A percentile compares a stretch with the other conserved stretches of the same genome.
phyloP scores from a whole-genome alignment of 2,797 vertebrate species.

The Lepidocolaptes lacrymiger region DNA sequence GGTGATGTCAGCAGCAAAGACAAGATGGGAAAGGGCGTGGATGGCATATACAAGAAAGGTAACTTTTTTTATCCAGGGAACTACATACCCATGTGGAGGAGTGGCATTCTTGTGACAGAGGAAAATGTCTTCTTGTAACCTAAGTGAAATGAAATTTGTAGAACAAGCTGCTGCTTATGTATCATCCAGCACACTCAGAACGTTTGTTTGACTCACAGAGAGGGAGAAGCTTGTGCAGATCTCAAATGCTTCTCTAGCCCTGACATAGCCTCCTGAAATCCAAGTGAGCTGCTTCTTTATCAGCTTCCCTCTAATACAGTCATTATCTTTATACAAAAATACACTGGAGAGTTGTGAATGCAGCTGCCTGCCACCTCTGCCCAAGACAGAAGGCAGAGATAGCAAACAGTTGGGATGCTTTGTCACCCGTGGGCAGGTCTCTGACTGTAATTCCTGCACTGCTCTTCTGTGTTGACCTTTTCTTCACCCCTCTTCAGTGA shows the following conservation, averaged over 20 bases:
- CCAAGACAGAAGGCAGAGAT: background rate
- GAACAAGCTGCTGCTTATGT: background rate
- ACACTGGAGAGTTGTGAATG: background rate
- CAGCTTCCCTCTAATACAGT: background rate
- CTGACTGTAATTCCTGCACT: background rate
- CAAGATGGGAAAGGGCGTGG: conserved; percentile 96
- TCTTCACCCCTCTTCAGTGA: background rate
- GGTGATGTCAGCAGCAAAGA: conserved; percentile 97
- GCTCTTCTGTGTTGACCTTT: background rate
- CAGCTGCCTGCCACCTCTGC: background rate
- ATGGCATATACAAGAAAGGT: conserved; percentile 96
- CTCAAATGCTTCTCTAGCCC: background rate
- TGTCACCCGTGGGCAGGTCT: background rate
- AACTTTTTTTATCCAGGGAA: background rate
- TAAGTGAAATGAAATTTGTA: background rate
- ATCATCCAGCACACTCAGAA: background rate
- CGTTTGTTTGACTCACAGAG: background rate
- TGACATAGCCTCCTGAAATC: background rate
- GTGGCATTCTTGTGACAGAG: background rate
- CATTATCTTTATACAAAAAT: background rate
- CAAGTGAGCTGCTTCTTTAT: background rate
- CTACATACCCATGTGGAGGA: background rate
- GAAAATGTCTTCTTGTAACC: background rate
- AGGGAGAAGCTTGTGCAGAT: background rate
- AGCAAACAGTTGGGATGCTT: background rate